phyloP scores from a whole-genome alignment of 2,888 invertebrate species.

The Cynaeus angustus region DNA sequence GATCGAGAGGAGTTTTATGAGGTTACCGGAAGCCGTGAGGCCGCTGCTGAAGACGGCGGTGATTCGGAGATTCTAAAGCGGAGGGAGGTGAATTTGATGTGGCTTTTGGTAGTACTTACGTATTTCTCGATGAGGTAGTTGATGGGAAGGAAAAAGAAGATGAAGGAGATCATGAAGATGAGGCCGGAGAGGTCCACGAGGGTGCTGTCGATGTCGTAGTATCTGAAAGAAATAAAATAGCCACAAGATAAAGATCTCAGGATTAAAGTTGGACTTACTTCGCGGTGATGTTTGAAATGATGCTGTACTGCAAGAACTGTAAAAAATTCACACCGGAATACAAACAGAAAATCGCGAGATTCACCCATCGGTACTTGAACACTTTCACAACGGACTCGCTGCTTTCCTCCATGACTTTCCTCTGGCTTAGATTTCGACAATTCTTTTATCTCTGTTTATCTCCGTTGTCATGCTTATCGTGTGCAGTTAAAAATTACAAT shows the following conservation, averaged over 20 bases:
- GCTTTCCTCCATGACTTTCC: background rate
- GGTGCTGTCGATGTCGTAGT: constrained; percentile 81
- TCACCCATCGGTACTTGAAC: constrained; percentile 80
- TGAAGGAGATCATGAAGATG: constrained; percentile 96
- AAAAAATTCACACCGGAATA: constrained; percentile 92
- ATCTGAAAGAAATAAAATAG: constrained; percentile 69
- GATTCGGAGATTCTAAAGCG: constrained; percentile 74
- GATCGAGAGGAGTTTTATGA: constrained; percentile 77
- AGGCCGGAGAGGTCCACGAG: constrained; percentile 95
- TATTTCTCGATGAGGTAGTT: constrained; percentile 81
- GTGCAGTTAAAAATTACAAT: too few species aligned
- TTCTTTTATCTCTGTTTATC: too few species aligned
- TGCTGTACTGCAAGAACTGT: constrained; percentile 97
- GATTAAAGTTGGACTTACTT: constrained; percentile 69
- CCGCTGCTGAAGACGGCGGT: constrained; percentile 73
- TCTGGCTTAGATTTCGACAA: too few species aligned
- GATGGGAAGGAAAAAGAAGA: constrained; percentile 95
- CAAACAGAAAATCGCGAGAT: constrained; percentile 87
- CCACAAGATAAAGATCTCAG: too few species aligned
- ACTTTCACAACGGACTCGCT: constrained; percentile 49
- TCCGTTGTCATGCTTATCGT: too few species aligned
- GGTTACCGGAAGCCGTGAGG: constrained; percentile 77
- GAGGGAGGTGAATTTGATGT: too few species aligned
- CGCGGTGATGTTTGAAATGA: constrained; percentile 87
- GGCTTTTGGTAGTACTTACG: constrained; percentile 57